Base-by-base conservation (phyloP, 2,113 vertebrate genomes). In the Hippocampus barbouri region DNA sequence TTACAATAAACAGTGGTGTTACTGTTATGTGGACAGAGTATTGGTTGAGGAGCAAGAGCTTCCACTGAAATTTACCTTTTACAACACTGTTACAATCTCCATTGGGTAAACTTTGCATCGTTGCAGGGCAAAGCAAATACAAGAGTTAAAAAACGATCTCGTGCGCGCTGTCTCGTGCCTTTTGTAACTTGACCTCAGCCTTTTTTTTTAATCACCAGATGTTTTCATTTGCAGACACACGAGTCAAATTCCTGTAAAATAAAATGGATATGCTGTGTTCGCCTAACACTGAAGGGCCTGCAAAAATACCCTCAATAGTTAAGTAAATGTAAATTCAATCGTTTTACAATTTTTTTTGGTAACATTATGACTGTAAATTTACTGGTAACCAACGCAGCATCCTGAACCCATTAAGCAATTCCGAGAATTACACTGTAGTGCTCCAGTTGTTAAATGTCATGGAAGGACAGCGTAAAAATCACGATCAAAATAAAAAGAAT, bases 61-160 rank as follows among this genome's bases (percentile, higher is more conserved):
- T 53, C 21, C 66, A 10, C 6, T 60, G 2, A 30, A 73, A 74
- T 40, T 27, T 60, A 27, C 14, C 51, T 67, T 51, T 51, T 61
- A 56, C 64, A 69, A 57, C 27, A 53, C 16, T 34, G 1, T 8
- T 25, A 25, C 25, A 43, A 20, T 34, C 2, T 59, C 30, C 69
- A 47, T 9, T 14, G 15, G 38, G 57, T 80, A 60, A 83, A 77
- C 84, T 72, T 86, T 83, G 54, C 75, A 51, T 78, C 20, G 0
- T 25, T 1, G n/a, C 64, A 74, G 25, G 15, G 0, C 16, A 18
- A 40, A 20, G 0, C 9, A 21, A 25, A 75, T 49, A 70, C 25
- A 27, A 47, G 57, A 69, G 59, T 61, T 34, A 56, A 30, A 68
- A 59, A 23, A 25, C 25, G 25, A 25, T 25, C 25, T 25, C 25